Percentiles rank a stretch among this genome's conserved stretches.
These are phyloP conservation scores for Oreochromis spilurus DNA, from an alignment of 2,113 vertebrate genomes.

Conservation along the genomic window DNA sequence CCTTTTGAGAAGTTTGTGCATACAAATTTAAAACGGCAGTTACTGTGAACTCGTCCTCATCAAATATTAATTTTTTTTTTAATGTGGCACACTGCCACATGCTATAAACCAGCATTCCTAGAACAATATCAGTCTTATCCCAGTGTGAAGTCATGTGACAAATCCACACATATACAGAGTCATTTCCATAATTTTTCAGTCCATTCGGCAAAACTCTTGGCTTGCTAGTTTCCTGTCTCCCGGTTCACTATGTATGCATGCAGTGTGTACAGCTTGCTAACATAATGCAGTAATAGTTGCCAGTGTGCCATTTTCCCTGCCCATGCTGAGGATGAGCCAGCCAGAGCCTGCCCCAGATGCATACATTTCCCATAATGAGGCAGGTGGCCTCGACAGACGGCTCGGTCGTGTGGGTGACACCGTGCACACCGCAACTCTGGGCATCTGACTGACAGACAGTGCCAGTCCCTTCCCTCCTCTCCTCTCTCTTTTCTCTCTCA, in stretches of 20 bases:
- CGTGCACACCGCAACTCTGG: conserved; percentile 61
- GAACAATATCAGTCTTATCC: neutral
- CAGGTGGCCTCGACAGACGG: conserved; percentile 72
- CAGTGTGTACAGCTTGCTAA: conserved; percentile 56
- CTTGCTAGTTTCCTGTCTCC: conserved; percentile 1
- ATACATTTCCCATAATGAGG: conserved; percentile 75
- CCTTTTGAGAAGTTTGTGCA: neutral
- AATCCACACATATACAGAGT: neutral
- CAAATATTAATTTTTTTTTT: neutral
- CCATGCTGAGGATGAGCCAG: conserved; percentile 60
- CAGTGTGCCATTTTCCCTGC: conserved; percentile 64
- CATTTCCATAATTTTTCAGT: conserved; percentile 20
- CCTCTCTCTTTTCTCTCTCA: conserved; percentile 3
- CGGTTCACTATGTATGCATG: conserved; percentile 32
- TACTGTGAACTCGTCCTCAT: neutral
- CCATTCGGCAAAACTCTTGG: conserved; percentile 27
- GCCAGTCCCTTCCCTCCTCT: conserved; percentile 54
- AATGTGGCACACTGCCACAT: neutral
- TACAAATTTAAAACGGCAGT: neutral
- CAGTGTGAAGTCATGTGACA: conserved; percentile 6
- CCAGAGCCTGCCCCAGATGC: conserved; percentile 71
- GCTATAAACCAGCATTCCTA: neutral
- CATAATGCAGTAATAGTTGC: conserved; percentile 69
- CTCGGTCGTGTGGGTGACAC: conserved; percentile 69
- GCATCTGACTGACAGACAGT: conserved; percentile 74